phyloP scores from a whole-genome alignment of 2,797 vertebrate genomes.

The Neoniphon sammara region DNA sequence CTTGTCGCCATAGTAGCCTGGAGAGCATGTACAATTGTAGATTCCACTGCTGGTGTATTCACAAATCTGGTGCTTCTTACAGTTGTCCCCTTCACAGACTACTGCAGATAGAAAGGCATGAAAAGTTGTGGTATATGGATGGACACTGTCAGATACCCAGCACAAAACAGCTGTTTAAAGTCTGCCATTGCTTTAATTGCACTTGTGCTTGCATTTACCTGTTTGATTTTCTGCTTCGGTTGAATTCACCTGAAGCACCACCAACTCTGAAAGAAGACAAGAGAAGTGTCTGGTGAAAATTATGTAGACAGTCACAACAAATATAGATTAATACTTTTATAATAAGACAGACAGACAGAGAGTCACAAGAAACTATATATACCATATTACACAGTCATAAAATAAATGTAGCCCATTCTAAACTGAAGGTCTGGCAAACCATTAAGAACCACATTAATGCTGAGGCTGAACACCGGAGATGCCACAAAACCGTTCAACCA shows the following conservation, averaged over 20 bases:
- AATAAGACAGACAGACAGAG: background rate
- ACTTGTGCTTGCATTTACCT: constrained; percentile 70
- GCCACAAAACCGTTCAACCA: constrained; percentile 29
- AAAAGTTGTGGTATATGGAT: background rate
- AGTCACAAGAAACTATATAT: background rate
- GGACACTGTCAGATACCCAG: background rate
- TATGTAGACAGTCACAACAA: background rate
- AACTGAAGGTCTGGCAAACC: background rate
- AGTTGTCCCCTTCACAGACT: constrained; percentile 77
- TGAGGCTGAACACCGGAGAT: constrained; percentile 16
- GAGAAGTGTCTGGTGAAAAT: constrained; percentile 15
- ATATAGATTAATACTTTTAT: too few relatives aligned
- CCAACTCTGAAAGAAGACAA: constrained; percentile 72
- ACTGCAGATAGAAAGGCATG: constrained; percentile 42
- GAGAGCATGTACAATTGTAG: constrained; percentile 85
- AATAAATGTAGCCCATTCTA: constrained; percentile 1
- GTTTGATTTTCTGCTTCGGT: constrained; percentile 78
- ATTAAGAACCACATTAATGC: constrained; percentile 28
- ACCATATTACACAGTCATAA: background rate
- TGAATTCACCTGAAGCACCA: constrained; percentile 68
- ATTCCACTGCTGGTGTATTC: constrained; percentile 76
- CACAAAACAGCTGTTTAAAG: constrained; percentile 8
- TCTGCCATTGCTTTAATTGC: constrained; percentile 8
- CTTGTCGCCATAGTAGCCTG: constrained; percentile 84
- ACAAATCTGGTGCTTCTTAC: constrained; percentile 80